Conservation (phyloP, 2,888 invertebrate genomes). For the Notodonta dromedarius region DNA sequence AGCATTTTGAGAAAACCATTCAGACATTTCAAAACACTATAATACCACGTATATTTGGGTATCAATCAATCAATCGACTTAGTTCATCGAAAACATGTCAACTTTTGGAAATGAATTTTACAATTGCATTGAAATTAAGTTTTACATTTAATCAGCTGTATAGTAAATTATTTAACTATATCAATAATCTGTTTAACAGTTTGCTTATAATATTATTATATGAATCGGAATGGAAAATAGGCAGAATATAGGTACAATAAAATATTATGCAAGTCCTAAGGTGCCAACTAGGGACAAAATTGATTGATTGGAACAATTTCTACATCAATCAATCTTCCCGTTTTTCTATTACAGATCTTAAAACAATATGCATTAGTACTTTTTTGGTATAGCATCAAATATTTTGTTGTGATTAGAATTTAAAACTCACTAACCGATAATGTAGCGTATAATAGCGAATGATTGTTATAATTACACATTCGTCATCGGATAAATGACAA, state of each 20-base stretch:
- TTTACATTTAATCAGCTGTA: neutral
- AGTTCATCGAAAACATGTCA: no score
- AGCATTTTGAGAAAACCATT: no score
- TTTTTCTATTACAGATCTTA: neutral
- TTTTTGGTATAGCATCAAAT: neutral
- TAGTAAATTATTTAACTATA: neutral
- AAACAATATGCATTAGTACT: neutral
- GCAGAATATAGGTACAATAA: neutral
- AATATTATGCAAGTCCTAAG: neutral
- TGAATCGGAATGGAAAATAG: neutral
- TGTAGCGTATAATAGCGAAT: constrained; percentile 10
- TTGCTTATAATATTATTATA: constrained; percentile 3
- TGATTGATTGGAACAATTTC: neutral
- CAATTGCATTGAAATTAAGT: neutral
- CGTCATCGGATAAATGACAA: constrained; percentile 21
- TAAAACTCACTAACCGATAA: constrained; percentile 21
- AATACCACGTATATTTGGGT: no score
- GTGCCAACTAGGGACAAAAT: neutral
- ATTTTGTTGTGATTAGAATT: neutral
- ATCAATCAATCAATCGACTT: no score
- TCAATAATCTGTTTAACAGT: neutral
- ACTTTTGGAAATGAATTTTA: no score
- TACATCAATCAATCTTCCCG: neutral
- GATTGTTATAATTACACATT: constrained; percentile 12
- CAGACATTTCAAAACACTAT: no score